Evolutionary conservation across 1,140 invertebrate species (phyloP).

Genomic region (Drosophila saltans): DNA sequence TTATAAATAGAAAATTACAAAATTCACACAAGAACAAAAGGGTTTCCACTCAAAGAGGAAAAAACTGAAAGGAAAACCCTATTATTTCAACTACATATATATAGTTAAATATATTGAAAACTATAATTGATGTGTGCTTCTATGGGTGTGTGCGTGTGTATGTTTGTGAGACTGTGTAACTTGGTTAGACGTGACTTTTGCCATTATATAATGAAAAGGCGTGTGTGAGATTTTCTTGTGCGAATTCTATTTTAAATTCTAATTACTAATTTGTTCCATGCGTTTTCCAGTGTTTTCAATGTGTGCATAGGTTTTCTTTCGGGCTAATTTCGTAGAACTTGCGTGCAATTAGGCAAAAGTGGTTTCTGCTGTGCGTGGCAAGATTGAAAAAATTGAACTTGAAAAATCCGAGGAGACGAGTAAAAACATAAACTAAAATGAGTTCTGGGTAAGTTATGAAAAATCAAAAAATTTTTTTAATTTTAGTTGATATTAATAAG

Average conservation of each 20-base stretch:
- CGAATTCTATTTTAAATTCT: conserved; percentile 37
- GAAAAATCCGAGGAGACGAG: conserved; percentile 12
- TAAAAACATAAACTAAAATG: conserved; percentile 44
- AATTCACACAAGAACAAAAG: conserved; percentile 67
- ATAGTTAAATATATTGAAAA: not conserved
- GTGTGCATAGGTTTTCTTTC: conserved; percentile 58
- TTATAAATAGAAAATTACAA: conserved; percentile 79
- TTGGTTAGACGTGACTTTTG: conserved; percentile 21
- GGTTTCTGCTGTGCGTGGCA: conserved; percentile 49
- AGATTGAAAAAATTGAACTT: conserved; percentile 43
- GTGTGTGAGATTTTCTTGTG: conserved; percentile 53
- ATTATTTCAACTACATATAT: conserved; percentile 10
- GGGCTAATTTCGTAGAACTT: conserved; percentile 57
- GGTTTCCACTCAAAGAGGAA: conserved; percentile 35
- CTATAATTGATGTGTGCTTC: conserved; percentile 9
- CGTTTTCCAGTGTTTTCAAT: conserved; percentile 70
- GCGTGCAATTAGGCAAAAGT: conserved; percentile 48
- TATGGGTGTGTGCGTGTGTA: conserved; percentile 12
- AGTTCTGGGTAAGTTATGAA: conserved; percentile 65
- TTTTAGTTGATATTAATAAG: too few relatives aligned
- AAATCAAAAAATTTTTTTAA: not conserved
- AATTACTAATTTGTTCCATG: conserved; percentile 44
- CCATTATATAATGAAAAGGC: conserved; percentile 68
- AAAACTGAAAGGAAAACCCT: conserved; percentile 6
- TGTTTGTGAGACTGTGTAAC: conserved; percentile 6